phyloP scores from a whole-genome alignment of 2,113 vertebrate species.

The Pungitius pungitius region DNA sequence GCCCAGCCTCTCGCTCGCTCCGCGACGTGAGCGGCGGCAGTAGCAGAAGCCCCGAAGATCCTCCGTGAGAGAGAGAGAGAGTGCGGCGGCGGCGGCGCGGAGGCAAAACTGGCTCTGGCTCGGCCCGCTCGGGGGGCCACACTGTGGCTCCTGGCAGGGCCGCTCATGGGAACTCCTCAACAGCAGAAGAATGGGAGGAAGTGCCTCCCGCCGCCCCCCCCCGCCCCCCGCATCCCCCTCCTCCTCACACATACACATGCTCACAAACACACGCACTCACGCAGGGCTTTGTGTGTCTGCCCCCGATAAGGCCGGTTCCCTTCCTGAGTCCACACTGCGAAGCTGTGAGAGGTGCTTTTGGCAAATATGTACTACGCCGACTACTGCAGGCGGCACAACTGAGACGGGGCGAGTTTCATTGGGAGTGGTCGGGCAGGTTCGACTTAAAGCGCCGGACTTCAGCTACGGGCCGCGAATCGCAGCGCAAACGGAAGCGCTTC shows the following conservation, averaged over 20 bases:
- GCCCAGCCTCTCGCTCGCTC: conserved; percentile 12
- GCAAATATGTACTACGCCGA: conserved; percentile 78
- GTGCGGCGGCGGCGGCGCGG: conserved; percentile 51
- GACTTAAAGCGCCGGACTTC: background rate
- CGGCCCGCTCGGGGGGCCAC: conserved; percentile 78
- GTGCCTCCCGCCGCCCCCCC: conserved; percentile 87
- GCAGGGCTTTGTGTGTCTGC: conserved; percentile 85
- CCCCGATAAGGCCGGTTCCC: conserved; percentile 87
- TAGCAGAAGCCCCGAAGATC: conserved; percentile 43
- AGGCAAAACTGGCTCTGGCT: conserved; percentile 70
- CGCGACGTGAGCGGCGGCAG: conserved; percentile 31
- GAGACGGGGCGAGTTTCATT: conserved; percentile 35
- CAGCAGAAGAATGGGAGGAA: conserved; percentile 97
- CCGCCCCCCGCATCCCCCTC: conserved; percentile 72
- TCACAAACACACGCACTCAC: conserved; percentile 74
- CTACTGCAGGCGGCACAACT: conserved; percentile 53
- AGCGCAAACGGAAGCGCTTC: conserved; percentile 15
- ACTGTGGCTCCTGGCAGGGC: conserved; percentile 88
- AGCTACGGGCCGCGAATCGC: background rate
- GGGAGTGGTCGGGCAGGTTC: conserved; percentile 14
- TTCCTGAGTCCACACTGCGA: conserved; percentile 86
- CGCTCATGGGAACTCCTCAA: conserved; percentile 92
- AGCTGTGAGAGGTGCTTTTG: conserved; percentile 72
- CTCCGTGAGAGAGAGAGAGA: conserved; percentile 45
- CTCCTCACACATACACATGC: conserved; percentile 51